Base-by-base conservation (phyloP, 2,113 vertebrate species). In the Barbus barbus region DNA sequence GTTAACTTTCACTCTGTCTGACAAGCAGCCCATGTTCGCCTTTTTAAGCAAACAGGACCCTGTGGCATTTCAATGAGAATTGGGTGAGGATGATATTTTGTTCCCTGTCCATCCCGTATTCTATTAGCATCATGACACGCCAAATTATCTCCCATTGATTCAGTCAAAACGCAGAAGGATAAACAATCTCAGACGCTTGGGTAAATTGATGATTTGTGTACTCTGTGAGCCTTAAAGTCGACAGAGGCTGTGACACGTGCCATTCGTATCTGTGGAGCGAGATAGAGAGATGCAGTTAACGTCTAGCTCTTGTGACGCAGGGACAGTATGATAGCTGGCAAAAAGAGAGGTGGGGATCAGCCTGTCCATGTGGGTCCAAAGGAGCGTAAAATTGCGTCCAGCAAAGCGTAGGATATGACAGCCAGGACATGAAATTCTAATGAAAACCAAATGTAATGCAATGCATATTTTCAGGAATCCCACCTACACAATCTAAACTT, bases 351-450 rank as follows among this genome's bases (percentile, higher is more conserved):
- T 36, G 14, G 61, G 80, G 83, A 90, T 88, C 86, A 88, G 90
- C 78, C 89, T 82, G 84, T 91, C 89, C 86, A 90, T 91, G 85
- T 67, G 83, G 88, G 82, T 69, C 89, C 89, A 92, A 84, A 75
- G n/a, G 88, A 91, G 90, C 86, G 85, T 91, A 93, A 93, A 94
- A 93, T 93, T 93, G 93, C 91, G 88, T 92, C 91, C 93, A 92
- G 86, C 85, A 92, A 93, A 93, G 92, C 92, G 83, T 72, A 84
- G 87, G 87, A 93, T 90, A 87, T 92, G 91, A 91, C 92, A 91
- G 91, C 81, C 81, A 90, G 91, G 91, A 92, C 91, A 92, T 89
- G 91, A 89, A 93, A 92, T 93, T 89, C 93, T 92, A 92, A 92
- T 93, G 92, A 93, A 94, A 93, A 93, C 93, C 91, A 88, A 90